Conservation (phyloP, 1,140 invertebrate genomes). For the Pachypsylla venusta region DNA sequence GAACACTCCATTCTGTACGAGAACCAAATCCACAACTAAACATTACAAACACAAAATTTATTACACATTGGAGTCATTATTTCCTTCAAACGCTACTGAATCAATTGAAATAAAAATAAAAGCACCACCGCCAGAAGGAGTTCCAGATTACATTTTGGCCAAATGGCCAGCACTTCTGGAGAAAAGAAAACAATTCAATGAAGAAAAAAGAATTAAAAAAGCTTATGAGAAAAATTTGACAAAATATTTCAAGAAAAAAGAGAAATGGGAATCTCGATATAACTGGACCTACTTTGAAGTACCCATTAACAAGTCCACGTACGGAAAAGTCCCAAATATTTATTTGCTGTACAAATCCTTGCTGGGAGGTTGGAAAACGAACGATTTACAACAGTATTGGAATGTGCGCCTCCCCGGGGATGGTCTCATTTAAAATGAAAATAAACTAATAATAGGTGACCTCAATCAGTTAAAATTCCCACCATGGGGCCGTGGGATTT, state of each 20-base stretch:
- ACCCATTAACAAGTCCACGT: neutral
- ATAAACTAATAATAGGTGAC: too few species aligned
- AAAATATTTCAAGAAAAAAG: neutral
- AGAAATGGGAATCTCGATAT: neutral
- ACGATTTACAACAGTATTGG: neutral
- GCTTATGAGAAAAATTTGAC: neutral
- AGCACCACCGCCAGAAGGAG: neutral
- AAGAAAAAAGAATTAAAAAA: neutral
- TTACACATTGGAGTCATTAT: neutral
- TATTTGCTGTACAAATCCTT: slow-evolving; percentile 1
- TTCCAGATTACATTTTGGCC: neutral
- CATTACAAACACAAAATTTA: neutral
- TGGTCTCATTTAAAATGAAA: slow-evolving; percentile 5
- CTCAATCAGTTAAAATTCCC: too few species aligned
- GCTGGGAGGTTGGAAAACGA: neutral
- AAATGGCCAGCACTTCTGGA: neutral
- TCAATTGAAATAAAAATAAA: neutral
- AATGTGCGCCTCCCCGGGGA: neutral
- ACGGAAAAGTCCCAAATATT: neutral
- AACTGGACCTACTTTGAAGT: slow-evolving; percentile 5
- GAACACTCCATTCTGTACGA: neutral
- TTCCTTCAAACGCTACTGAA: neutral
- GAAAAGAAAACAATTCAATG: neutral
- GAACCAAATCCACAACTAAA: slow-evolving; percentile 2
- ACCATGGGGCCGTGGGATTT: too few species aligned